phyloP scores from a whole-genome alignment of 1,140 invertebrate species.

The Callitettix versicolor region DNA sequence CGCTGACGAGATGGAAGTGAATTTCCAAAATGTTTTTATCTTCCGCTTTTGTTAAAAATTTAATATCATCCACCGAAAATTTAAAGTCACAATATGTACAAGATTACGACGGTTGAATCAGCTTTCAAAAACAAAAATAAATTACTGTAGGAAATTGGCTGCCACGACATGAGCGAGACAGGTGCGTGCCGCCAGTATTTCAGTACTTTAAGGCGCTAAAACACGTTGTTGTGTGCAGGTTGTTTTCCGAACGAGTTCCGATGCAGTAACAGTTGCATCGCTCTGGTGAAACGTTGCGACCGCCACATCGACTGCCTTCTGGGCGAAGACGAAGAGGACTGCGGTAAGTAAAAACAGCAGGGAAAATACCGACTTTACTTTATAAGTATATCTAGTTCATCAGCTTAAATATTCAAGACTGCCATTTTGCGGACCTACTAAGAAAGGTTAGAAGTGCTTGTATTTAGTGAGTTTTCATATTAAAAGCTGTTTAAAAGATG shows the following conservation, averaged over 20 bases:
- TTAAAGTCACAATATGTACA: background rate
- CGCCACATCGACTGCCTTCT: background rate
- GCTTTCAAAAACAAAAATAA: background rate
- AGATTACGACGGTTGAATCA: background rate
- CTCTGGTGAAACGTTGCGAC: background rate
- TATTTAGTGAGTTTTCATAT: too few species aligned
- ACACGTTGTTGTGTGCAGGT: background rate
- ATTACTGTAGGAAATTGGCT: background rate
- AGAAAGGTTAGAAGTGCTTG: too few species aligned
- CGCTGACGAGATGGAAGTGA: too few species aligned
- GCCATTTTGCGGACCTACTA: too few species aligned
- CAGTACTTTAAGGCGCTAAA: background rate
- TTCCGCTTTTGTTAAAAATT: background rate
- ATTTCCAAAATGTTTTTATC: too few species aligned
- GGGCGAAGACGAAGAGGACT: constrained; percentile 4
- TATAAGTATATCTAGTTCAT: too few species aligned
- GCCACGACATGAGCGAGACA: background rate
- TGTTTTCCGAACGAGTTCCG: constrained; percentile 4
- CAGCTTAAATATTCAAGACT: too few species aligned
- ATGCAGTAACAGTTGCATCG: constrained; percentile 1
- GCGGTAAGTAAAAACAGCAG: constrained; percentile 7
- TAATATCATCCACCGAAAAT: background rate
- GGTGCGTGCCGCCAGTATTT: background rate
- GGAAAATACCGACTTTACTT: too few species aligned
- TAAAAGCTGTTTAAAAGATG: too few species aligned